Conservation (phyloP, 1,140 invertebrate species). For the Araneus ventricosus region DNA sequence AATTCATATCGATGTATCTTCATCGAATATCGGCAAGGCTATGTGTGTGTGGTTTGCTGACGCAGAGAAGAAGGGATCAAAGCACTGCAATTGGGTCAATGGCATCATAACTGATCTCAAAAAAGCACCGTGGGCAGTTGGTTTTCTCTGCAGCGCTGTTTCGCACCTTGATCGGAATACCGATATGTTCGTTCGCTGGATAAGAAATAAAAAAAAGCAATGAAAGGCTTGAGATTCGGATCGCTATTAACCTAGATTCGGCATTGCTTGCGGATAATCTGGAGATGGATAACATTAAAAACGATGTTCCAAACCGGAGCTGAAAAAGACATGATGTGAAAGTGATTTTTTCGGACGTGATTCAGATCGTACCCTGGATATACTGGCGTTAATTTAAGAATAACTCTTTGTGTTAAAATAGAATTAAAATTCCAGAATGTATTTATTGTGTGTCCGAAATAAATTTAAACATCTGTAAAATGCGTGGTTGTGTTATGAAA, state of each 20-base stretch:
- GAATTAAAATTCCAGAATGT: no score
- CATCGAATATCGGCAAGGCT: conserved; percentile 28
- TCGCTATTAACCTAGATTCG: conserved; percentile 67
- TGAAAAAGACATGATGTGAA: conserved; percentile 13
- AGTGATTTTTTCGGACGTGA: conserved; percentile 40
- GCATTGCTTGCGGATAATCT: conserved; percentile 11
- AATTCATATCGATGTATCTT: conserved; percentile 9
- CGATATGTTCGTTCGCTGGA: conserved; percentile 40
- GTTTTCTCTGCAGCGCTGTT: conserved; percentile 34
- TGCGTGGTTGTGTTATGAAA: neutral
- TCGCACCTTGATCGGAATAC: conserved; percentile 58
- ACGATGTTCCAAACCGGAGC: conserved; percentile 11
- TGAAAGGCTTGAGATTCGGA: conserved; percentile 29
- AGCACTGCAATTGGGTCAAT: conserved; percentile 65
- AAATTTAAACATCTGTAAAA: neutral
- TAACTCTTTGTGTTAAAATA: no score
- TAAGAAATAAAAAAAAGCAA: conserved; percentile 11
- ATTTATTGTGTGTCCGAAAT: neutral
- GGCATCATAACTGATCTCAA: conserved; percentile 64
- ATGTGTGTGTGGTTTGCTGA: conserved; percentile 9
- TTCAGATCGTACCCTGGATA: neutral
- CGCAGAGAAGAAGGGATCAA: conserved; percentile 13
- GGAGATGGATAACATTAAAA: conserved; percentile 35
- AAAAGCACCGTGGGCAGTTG: conserved; percentile 54
- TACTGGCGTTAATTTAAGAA: neutral